Base-by-base conservation (phyloP, 92 coral and sea anemone species). In the Palythoa heliodiscus region DNA sequence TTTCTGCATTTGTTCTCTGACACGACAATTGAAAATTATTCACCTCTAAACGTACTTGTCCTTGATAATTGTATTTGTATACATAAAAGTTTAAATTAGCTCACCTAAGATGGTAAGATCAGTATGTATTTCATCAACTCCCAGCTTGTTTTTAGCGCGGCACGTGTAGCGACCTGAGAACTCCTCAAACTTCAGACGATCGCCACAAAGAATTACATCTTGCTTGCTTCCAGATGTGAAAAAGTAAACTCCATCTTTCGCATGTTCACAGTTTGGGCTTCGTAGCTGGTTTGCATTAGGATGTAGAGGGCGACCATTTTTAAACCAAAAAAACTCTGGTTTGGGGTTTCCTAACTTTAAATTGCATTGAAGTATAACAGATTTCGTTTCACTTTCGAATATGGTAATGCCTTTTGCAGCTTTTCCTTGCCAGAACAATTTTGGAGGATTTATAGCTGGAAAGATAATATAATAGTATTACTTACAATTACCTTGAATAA, bases 101-200 rank as follows among this genome's bases (percentile, higher is more conserved):
- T 40, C 22, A 80, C 84, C 84, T 64, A 80, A 80, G 39, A 80
- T 80, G 73, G 20, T 63, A 25, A 80, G 4, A 22, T 66, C 40
- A 12, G 73, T 63, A 43, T 80, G 73, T 40, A 80, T 80, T 68
- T 80, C 39, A 40, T 80, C 74, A n/a, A n/a, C 73, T 63, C 84
- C 84, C 60, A 63, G 3, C 73, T 64, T 63, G 58, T 80, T 80
- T 17, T 63, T 25, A 23, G 84, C 84, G 22, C 58, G 58, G 64
- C 84, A 80, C 0, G 84, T 80, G 24, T 80, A 80, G 20, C 74
- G 84, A 23, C 84, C 84, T 13, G 84, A 63, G 61, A 64, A 80
- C 55, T 22, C 15, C 58, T 80, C 84, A 50, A 63, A 80, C 6
- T 9, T 64, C 37, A 80, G 73, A 3, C 74, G 74, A 47, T 80